A percentile compares a stretch with the other conserved stretches of the same genome.
phyloP scores from a whole-genome alignment of 2,888 invertebrate genomes.

The Nymphalis urticae region DNA sequence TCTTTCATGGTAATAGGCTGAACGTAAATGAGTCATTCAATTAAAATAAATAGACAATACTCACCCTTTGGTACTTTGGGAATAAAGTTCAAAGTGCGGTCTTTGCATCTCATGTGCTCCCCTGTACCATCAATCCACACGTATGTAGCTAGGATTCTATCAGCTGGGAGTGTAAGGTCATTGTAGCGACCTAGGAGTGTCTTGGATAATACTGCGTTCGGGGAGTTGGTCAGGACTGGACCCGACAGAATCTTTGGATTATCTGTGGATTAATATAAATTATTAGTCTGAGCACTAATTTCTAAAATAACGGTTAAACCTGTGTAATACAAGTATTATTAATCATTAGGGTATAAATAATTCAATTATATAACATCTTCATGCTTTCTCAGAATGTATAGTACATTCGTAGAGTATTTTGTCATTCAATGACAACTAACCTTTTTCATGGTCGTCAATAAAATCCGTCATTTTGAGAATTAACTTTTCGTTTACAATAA shows the following conservation, averaged over 20 bases:
- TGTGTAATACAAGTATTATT: not conserved
- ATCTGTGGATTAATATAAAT: constrained; percentile 50
- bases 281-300: not conserved
- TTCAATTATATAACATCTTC: not conserved
- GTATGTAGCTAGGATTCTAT: constrained; percentile 92
- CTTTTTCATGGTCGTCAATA: constrained; percentile 31
- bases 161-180: constrained; percentile 88
- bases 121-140: constrained; percentile 97
- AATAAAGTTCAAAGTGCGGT: constrained; percentile 91
- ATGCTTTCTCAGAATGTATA: too few relatives aligned
- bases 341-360: not conserved
- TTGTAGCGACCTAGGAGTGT: constrained; percentile 87
- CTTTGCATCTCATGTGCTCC: constrained; percentile 92
- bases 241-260: constrained; percentile 77
- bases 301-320: too few relatives aligned
- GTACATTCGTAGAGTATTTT: not conserved
- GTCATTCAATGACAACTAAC: constrained; percentile 22
- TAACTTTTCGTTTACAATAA: not conserved
- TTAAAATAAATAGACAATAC: constrained; percentile 36
- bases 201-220: constrained; percentile 91
- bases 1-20: not conserved
- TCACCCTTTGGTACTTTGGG: constrained; percentile 89
- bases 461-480: constrained; percentile 26
- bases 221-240: constrained; percentile 84
- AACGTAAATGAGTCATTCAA: not conserved